Base-by-base conservation (phyloP, 2,888 invertebrate species). In the Hirtodrosophila histrioides region DNA sequence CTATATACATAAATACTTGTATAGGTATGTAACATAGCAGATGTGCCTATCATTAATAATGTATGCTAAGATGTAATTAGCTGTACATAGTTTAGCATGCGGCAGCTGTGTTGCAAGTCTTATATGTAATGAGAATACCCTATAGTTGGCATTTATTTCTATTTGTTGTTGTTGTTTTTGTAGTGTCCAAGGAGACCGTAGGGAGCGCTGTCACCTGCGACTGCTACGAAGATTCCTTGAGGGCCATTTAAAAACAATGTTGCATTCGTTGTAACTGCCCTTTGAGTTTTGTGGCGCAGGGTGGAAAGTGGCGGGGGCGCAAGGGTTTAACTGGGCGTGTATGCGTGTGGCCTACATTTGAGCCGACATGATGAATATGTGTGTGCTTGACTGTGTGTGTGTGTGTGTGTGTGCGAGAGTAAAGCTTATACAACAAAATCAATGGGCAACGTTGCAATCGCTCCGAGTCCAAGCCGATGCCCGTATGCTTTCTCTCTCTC, bases 381-480 rank as follows among this genome's bases (percentile, higher is more conserved):
- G 48, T 58, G 44, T 23, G 6, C 27, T 23, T 43, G 11, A 31
- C 27, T 51, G 10, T 36, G 54, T 41, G 33, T 49, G 50, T 51
- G 39, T 36, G 35, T 40, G 37, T 48, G 31, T 58, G 23, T 56
- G 54, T 56, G 61, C 31, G 62, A 43, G 62, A 43, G 62, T 39
- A 39, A 37, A 48, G 67, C 83, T 83, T 82, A 83, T 85, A 79
- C 82, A 82, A 82, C 69, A 75, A 83, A 85, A 83, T 79, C 82
- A 79, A 86, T 83, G 83, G 78, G 69, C 78, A 76, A 74, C 75
- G 62, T 70, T 81, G 85, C 81, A 81, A 78, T 81, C 63, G 66
- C 71, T 75, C 54, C 37, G 41, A 65, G 64, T 63, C 51, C 61
- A 62, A 57, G 60, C 53, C 53, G 67, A 63, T 69, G 66, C 49